Conservation (phyloP, 2,113 vertebrate species). For the Archocentrus centrarchus region DNA sequence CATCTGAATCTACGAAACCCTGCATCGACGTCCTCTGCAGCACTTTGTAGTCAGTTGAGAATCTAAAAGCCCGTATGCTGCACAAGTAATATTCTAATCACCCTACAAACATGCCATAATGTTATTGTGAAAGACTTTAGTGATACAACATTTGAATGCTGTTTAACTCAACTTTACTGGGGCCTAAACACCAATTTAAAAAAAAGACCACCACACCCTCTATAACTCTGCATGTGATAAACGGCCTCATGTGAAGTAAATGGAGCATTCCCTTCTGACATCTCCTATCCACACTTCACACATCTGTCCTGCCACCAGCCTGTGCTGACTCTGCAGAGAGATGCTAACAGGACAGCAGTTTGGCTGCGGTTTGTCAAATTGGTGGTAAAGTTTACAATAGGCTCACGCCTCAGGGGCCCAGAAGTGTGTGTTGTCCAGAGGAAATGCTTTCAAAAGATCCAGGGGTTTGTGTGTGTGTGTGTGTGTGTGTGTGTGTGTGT, state of each 20-base stretch:
- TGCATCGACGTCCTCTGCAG: conserved; percentile 6
- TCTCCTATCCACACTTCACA: conserved; percentile 30
- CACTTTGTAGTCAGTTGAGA: not conserved
- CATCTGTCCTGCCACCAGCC: conserved; percentile 46
- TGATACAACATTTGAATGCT: not conserved
- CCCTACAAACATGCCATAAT: not conserved
- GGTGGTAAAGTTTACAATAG: conserved; percentile 73
- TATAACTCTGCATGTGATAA: conserved; percentile 30
- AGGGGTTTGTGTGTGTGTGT: not conserved
- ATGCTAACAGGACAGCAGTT: conserved; percentile 51
- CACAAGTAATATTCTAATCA: not conserved
- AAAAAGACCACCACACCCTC: conserved; percentile 16
- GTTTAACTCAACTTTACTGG: conserved; percentile 7
- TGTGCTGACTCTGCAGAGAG: conserved; percentile 49
- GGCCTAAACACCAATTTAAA: not conserved
- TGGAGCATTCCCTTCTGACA: conserved; percentile 3
- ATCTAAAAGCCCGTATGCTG: not conserved
- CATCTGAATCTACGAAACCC: conserved; percentile 39
- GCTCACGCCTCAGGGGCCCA: conserved; percentile 63
- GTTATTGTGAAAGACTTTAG: not conserved
- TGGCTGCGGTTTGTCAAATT: conserved; percentile 54
- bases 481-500: not conserved
- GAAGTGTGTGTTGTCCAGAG: conserved; percentile 64
- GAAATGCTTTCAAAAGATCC: conserved; percentile 68
- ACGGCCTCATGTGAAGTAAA: conserved; percentile 27